phyloP scores from a whole-genome alignment of 1,140 invertebrate species.

The Eubasilissa regina region DNA sequence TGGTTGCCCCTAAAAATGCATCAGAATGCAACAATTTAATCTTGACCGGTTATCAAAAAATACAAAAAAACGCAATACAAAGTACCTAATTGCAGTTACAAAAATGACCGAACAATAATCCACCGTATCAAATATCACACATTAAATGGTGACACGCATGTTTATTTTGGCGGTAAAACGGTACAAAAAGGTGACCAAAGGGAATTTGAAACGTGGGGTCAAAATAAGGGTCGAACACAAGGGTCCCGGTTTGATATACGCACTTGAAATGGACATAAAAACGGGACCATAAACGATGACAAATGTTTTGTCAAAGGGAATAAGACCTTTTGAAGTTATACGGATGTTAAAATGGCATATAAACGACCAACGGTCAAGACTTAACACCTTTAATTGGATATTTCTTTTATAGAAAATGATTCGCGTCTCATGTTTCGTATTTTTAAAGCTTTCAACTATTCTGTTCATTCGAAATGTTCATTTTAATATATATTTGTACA shows the following conservation, averaged over 20 bases:
- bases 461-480: no score
- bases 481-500: no score
- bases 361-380: conserved; percentile 55
- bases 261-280: conserved; percentile 3
- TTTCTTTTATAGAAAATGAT: conserved; percentile 28
- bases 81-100: conserved; percentile 54
- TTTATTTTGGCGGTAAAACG: conserved; percentile 48
- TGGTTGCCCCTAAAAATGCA: not conserved
- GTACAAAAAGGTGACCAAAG: conserved; percentile 37
- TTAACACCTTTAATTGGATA: conserved; percentile 17
- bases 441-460: not conserved
- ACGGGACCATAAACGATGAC: conserved; percentile 15
- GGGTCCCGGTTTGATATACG: conserved; percentile 15
- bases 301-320: conserved; percentile 1
- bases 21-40: not conserved
- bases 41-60: conserved; percentile 46
- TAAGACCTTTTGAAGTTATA: not conserved
- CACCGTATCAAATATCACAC: conserved; percentile 53
- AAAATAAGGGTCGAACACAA: conserved; percentile 3
- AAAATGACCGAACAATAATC: conserved; percentile 52
- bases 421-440: not conserved
- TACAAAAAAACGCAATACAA: conserved; percentile 38
- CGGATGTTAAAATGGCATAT: conserved; percentile 9
- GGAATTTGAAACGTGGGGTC: conserved; percentile 18
- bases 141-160: conserved; percentile 56